Percentiles rank a stretch among this genome's conserved stretches.
phyloP scores from a whole-genome alignment of 1,140 invertebrate species.

The Drosophila dunni region DNA sequence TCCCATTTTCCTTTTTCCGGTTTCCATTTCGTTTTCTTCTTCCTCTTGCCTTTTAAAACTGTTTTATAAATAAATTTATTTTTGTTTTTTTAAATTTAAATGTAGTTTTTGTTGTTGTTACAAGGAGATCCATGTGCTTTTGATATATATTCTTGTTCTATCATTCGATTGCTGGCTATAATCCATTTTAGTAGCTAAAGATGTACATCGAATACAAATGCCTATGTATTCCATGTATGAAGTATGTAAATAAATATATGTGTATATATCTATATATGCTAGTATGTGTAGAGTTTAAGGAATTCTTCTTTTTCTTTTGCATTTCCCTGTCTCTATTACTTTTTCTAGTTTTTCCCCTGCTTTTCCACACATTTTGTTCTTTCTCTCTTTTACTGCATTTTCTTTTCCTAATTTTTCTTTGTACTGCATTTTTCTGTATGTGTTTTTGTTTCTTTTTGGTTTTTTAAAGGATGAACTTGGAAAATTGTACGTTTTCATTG shows the following conservation, averaged over 20 bases:
- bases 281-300: slow-evolving; percentile 18
- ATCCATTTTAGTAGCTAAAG: slow-evolving; percentile 32
- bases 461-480: slow-evolving; percentile 30
- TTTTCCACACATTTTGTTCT: slow-evolving; percentile 2
- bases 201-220: slow-evolving; percentile 29
- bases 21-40: not conserved
- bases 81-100: slow-evolving; percentile 27
- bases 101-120: slow-evolving; percentile 52
- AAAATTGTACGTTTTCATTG: slow-evolving; percentile 15
- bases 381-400: slow-evolving; percentile 1
- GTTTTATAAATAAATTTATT: slow-evolving; percentile 41
- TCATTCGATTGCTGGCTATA: slow-evolving; percentile 4
- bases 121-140: slow-evolving; percentile 68
- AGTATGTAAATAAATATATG: slow-evolving; percentile 28
- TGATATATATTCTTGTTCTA: slow-evolving; percentile 37
- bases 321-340: slow-evolving; percentile 19
- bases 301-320: slow-evolving; percentile 26
- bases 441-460: too few species aligned
- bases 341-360: not conserved
- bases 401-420: slow-evolving; percentile 33
- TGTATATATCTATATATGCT: not conserved
- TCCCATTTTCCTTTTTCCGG: too few species aligned
- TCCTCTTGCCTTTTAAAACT: not conserved
- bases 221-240: not conserved
- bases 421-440: slow-evolving; percentile 31